These are phyloP conservation scores for Anthonomus grandis DNA, from an alignment of 1,140 invertebrate genomes.

Conservation along the genomic window DNA sequence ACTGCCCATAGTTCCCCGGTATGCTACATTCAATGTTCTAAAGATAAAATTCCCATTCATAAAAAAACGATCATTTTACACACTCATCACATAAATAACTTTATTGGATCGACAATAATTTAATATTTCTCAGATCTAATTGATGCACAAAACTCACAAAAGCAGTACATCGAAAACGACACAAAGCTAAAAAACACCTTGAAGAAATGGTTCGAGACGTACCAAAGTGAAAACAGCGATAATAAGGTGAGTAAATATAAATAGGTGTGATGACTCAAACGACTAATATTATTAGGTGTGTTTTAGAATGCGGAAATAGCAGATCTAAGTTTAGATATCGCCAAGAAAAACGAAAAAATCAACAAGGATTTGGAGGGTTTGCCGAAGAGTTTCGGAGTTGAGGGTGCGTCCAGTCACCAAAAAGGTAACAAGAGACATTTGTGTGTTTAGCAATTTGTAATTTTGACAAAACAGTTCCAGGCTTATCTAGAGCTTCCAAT, in stretches of 20 bases:
- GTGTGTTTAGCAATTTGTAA: too few relatives aligned
- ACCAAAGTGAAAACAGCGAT: constrained; percentile 16
- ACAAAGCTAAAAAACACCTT: constrained; percentile 25
- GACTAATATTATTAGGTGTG: not conserved
- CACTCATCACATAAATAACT: too few relatives aligned
- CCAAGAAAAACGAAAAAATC: constrained; percentile 36
- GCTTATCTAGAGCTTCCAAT: too few relatives aligned
- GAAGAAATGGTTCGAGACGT: constrained; percentile 27
- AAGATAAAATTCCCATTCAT: too few relatives aligned
- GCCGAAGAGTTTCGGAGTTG: constrained; percentile 34
- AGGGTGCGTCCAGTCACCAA: constrained; percentile 23
- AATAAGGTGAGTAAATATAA: constrained; percentile 5
- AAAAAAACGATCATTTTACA: too few relatives aligned
- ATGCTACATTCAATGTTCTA: not conserved
- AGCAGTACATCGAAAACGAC: constrained; percentile 21
- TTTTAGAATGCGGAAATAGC: constrained; percentile 12
- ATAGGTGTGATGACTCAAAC: not conserved
- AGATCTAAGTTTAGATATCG: constrained; percentile 13
- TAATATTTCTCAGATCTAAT: constrained; percentile 15
- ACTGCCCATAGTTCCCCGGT: not conserved
- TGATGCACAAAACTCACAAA: constrained; percentile 19
- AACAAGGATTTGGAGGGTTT: constrained; percentile 34
- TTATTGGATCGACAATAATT: not conserved
- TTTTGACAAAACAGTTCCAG: too few relatives aligned
- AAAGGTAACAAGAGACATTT: constrained; percentile 8